Evolutionary conservation across 2,888 invertebrate species (phyloP), one percentile per base, ranked within the genome.

Genomic region (Napeogenes inachia): DNA sequence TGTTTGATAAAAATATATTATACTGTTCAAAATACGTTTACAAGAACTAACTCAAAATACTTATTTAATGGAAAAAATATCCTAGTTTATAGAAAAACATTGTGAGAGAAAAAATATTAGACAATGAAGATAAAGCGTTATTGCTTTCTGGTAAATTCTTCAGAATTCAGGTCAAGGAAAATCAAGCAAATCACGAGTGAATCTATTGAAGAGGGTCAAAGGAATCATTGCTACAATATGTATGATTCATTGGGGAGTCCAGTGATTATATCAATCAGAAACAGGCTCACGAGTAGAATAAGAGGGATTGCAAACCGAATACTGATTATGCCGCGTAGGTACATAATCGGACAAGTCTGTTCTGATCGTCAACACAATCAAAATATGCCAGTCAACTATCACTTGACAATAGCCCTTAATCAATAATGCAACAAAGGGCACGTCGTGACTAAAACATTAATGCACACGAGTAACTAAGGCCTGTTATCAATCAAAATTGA

Each of bases 211-310:
- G 83, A 80, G 82, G 86, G 89, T 87, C 85, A 89, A 84, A 87
- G 83, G 83, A 86, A 82, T 81, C 81, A 85, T 84, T 80, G 78
- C 73, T 75, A 75, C 81, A 80, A 81, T 80, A 78, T 78, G 79
- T 80, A 69, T 89, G 87, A 89, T 73, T 89, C 89, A 89, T 73
- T 71, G 79, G 82, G 84, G 80, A 82, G 81, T 84, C 85, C 85
- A 77, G 79, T 75, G 76, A 78, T 75, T 76, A 77, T 81, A 81
- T 83, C 82, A 81, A 85, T 86, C 82, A 80, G 75, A 73, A 72
- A 84, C 72, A 72, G 35, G 73, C 71, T 65, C 62, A 71, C 77
- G 79, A 82, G 81, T 80, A 82, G 81, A 83, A 79, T 79, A 78
- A 72, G 68, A 71, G 74, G 74, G 75, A 74, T 74, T 74, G 75